These are phyloP conservation scores for Hirudo medicinalis DNA, from an alignment of 1,140 invertebrate genomes.

Conservation along the genomic window DNA sequence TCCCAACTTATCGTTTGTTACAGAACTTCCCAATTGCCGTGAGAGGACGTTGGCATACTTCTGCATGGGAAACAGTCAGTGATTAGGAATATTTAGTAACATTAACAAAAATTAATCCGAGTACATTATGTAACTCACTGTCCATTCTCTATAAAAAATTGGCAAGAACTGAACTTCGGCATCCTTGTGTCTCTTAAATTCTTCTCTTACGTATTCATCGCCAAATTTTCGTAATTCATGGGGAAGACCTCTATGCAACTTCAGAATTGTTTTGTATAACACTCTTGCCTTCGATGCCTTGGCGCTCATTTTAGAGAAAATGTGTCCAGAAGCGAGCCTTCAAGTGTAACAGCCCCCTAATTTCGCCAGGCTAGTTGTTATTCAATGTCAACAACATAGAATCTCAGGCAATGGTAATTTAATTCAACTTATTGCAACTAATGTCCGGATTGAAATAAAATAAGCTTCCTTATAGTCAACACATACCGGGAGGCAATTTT, in stretches of 20 bases:
- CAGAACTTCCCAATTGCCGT: conserved; percentile 55
- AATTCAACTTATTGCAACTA: no score
- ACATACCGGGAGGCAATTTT: no score
- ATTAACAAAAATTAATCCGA: conserved; percentile 10
- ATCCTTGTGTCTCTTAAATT: conserved; percentile 73
- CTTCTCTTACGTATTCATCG: conserved; percentile 72
- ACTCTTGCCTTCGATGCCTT: conserved; percentile 56
- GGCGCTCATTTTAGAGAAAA: not conserved
- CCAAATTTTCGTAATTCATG: conserved; percentile 50
- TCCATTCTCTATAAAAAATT: conserved; percentile 76
- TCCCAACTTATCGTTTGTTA: conserved; percentile 49
- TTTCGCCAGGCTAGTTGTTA: no score
- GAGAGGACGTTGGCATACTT: conserved; percentile 59
- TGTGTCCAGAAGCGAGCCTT: no score
- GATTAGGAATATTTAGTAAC: not conserved
- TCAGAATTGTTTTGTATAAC: conserved; percentile 76
- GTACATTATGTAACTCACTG: conserved; percentile 49
- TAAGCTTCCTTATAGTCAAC: no score
- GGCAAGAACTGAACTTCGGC: conserved; percentile 55
- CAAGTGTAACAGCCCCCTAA: no score
- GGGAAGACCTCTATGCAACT: conserved; percentile 67
- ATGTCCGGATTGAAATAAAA: no score
- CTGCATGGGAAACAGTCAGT: conserved; percentile 41
- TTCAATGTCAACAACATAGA: no score
- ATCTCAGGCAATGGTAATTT: no score